Percentiles rank a stretch among this genome's conserved stretches.
Evolutionary conservation across 2,797 vertebrate species (phyloP).

Genomic region (Bradypus variegatus): DNA sequence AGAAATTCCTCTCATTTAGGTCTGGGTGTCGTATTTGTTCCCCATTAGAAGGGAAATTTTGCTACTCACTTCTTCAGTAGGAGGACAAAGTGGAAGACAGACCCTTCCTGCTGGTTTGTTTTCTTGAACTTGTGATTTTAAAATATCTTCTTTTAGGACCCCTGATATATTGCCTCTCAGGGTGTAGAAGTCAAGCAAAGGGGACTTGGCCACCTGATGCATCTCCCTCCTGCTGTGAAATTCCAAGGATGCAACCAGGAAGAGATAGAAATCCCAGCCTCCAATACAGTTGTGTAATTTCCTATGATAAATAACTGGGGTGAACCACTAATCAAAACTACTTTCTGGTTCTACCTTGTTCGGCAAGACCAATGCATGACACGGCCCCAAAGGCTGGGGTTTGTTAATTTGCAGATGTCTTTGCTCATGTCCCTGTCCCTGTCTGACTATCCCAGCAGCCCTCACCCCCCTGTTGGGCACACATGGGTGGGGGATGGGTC

Average conservation of each 20-base stretch:
- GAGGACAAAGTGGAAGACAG: neutral
- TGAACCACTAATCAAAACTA: slow-evolving; percentile 67
- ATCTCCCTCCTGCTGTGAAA: slow-evolving; percentile 62
- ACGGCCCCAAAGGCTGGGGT: slow-evolving; percentile 65
- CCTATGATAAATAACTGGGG: slow-evolving; percentile 68
- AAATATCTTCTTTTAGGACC: slow-evolving; percentile 37
- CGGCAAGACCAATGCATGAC: slow-evolving; percentile 71
- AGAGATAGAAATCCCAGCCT: slow-evolving; percentile 60
- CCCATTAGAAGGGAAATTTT: neutral
- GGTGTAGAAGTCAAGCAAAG: slow-evolving; percentile 52
- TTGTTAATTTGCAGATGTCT: slow-evolving; percentile 72
- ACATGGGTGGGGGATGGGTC: neutral
- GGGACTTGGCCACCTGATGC: slow-evolving; percentile 42
- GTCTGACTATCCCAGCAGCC: slow-evolving; percentile 18
- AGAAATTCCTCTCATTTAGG: neutral
- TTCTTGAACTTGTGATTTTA: neutral
- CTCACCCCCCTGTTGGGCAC: neutral
- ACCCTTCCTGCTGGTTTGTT: neutral
- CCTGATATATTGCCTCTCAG: slow-evolving; percentile 35
- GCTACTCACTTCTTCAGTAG: neutral
- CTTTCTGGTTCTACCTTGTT: slow-evolving; percentile 68
- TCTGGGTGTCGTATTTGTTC: neutral
- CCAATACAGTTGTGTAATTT: slow-evolving; percentile 63
- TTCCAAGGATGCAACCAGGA: slow-evolving; percentile 51
- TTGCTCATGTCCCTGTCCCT: slow-evolving; percentile 44